Conservation (phyloP, 2,888 invertebrate species). For the Acrocera orbiculus region DNA sequence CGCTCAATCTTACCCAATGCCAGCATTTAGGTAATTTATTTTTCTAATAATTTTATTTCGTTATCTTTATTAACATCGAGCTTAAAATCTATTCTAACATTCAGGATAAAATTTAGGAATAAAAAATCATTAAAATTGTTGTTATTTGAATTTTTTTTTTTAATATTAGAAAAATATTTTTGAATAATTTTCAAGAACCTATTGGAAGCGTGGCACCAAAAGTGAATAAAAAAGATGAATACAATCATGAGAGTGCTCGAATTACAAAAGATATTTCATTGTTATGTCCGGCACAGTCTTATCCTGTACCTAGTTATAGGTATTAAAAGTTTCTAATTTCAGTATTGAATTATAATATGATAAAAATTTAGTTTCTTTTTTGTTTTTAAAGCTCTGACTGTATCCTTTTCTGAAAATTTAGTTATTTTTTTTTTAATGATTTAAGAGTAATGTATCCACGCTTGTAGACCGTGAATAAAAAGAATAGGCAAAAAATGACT, state of each 20-base stretch:
- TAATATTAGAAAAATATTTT: conserved; percentile 1
- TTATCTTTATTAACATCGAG: background rate
- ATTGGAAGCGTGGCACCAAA: conserved; percentile 39
- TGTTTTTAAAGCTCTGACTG: too few species aligned
- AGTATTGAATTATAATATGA: too few species aligned
- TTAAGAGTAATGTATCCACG: too few species aligned
- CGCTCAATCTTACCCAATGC: conserved; percentile 60
- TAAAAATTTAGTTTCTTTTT: too few species aligned
- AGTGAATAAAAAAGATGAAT: conserved; percentile 49
- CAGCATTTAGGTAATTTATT: conserved; percentile 43
- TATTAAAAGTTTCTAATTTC: conserved; percentile 11
- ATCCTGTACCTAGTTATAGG: conserved; percentile 26
- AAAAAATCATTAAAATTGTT: background rate
- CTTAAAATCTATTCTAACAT: background rate
- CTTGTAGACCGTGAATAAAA: too few species aligned
- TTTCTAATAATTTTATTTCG: too few species aligned
- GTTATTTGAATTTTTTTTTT: background rate
- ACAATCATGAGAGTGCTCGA: conserved; percentile 22
- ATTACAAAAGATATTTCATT: conserved; percentile 36
- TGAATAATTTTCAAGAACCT: conserved; percentile 27
- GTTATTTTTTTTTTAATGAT: too few species aligned
- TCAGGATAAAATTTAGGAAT: background rate
- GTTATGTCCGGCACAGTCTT: conserved; percentile 46
- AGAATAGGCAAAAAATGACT: too few species aligned
- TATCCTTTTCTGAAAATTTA: too few species aligned